Evolutionary conservation across 2,113 vertebrate genomes (phyloP).

Genomic region (Otolemur garnettii): DNA sequence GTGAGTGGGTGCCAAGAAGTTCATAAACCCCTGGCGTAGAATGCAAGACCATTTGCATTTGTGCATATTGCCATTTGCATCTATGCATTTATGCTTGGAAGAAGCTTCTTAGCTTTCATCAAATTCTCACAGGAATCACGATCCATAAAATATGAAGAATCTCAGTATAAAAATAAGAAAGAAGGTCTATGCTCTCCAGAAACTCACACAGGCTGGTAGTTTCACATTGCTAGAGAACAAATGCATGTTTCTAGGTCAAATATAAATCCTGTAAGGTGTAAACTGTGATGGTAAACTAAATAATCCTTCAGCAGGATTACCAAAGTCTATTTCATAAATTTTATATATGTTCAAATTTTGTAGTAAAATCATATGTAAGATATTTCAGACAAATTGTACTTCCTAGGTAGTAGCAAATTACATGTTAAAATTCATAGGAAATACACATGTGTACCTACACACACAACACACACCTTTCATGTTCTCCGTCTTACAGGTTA

Average conservation of each 20-base stretch:
- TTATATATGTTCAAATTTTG: neutral
- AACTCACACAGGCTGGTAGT: neutral
- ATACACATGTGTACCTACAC: neutral
- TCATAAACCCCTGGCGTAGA: neutral
- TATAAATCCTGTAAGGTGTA: constrained; percentile 15
- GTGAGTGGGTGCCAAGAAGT: neutral
- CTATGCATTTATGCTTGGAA: neutral
- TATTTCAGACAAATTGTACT: neutral
- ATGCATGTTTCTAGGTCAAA: neutral
- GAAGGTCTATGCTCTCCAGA: neutral
- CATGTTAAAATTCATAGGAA: constrained; percentile 10
- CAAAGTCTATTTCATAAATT: neutral
- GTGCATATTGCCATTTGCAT: neutral
- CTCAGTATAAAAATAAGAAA: neutral
- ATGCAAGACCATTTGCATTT: neutral
- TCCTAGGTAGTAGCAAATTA: neutral
- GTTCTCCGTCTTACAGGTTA: neutral
- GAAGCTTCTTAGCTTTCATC: neutral
- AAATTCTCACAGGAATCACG: constrained; percentile 3
- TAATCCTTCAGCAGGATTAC: neutral
- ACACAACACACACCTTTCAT: neutral
- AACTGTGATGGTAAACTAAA: neutral
- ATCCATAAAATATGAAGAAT: constrained; percentile 40
- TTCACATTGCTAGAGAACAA: neutral
- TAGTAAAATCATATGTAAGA: neutral